Evolutionary conservation across 2,797 vertebrate genomes (phyloP), one percentile per base, ranked within the genome.

Genomic region (Parotocinclus haroldoi): DNA sequence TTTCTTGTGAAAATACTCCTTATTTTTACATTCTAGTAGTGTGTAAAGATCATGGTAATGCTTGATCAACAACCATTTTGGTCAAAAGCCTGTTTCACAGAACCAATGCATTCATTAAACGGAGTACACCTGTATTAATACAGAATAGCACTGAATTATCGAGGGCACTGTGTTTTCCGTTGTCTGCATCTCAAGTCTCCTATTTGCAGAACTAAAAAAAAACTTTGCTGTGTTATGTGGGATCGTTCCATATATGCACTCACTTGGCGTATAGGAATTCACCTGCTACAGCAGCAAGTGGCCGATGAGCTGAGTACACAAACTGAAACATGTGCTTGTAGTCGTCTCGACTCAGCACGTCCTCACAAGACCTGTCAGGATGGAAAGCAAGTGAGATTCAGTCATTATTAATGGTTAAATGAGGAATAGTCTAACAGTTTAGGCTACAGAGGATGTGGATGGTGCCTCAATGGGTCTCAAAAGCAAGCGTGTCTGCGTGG

Each of bases 211-310:
- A 45, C 4, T 8, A 38, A 36, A 54, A 14, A 36, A 27, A 14
- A 7, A 14, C 10, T 13, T 14, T 16, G 11, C 11, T 11, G 13
- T 48, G 3, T 48, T 1, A 1, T n/a, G 40, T 9, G 40, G 40
- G 40, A 44, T 7, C 19, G 18, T 6, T 53, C 13, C 10, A 14
- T 4, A 9, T 10, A 48, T n/a, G 45, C 58, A 81, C 76, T 81
- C 86, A 96, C 95, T 91, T 92, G 49, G 80, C 88, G 66, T 89
- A 93, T 40, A 97, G 89, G 77, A 97, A 87, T 86, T 97, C 92
- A 16, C 94, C 95, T 12, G 94, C 93, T 16, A 89, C 82, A 63
- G 83, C 79, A 0, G 95, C 94, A 3, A 98, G 84, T 0, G 93
- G 92, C 42, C 95, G 91, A 79, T 96, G 90, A n/a, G 92, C 89